These are phyloP conservation scores for Bradynema listronoti DNA, from an alignment of 1,140 invertebrate species.

Conservation along the genomic window DNA sequence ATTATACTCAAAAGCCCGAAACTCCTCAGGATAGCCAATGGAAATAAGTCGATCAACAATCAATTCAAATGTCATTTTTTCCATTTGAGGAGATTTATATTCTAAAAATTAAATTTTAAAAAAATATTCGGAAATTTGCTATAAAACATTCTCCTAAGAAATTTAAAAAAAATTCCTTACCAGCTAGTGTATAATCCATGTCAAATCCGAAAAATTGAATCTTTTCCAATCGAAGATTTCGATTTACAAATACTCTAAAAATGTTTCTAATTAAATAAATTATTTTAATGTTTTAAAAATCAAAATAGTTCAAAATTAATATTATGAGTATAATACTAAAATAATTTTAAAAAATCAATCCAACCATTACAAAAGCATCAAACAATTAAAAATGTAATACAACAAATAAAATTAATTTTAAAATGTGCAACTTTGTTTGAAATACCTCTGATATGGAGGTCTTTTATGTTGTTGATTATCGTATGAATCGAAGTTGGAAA, in stretches of 20 bases:
- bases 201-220: slow-evolving; percentile 99
- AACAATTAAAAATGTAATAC: no score
- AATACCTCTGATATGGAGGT: no score
- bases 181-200: slow-evolving; percentile 97
- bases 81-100: slow-evolving; percentile 91
- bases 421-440: no score
- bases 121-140: neutral
- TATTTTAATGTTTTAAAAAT: no score
- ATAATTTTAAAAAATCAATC: no score
- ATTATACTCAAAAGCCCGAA: slow-evolving; percentile 89
- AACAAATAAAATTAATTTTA: no score
- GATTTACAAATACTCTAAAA: slow-evolving; percentile 85
- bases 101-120: slow-evolving; percentile 63
- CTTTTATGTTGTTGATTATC: no score
- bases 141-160: neutral
- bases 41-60: slow-evolving; percentile 79
- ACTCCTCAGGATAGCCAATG: slow-evolving; percentile 87
- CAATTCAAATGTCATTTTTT: slow-evolving; percentile 84
- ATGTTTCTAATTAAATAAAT: neutral
- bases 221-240: slow-evolving; percentile 92
- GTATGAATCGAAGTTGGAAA: no score
- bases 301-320: no score
- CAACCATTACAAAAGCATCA: neutral
- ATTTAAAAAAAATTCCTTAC: slow-evolving; percentile 62
- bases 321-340: no score